Conservation (phyloP, 2,888 invertebrate species). For the Mythimna pallens region DNA sequence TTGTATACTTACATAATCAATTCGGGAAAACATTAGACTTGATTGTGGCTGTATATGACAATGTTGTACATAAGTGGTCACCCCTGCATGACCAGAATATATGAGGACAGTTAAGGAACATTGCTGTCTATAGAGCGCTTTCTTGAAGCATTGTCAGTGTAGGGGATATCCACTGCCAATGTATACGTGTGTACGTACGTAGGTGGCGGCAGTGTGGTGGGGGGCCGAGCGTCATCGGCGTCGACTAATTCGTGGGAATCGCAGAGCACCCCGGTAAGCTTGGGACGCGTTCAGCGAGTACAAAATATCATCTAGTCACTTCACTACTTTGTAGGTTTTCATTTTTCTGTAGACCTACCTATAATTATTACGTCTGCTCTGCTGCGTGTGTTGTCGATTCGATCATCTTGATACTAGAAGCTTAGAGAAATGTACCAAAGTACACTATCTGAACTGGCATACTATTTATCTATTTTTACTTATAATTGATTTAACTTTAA, state of each 20-base stretch:
- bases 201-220: constrained; percentile 88
- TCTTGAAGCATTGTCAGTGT: constrained; percentile 65
- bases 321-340: constrained; percentile 86
- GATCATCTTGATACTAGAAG: constrained; percentile 86
- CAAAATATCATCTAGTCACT: constrained; percentile 81
- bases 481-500: constrained; percentile 2
- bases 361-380: constrained; percentile 88
- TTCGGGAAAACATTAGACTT: constrained; percentile 27
- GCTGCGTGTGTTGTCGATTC: constrained; percentile 89
- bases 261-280: constrained; percentile 88
- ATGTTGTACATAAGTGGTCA: constrained; percentile 29
- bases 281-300: constrained; percentile 82
- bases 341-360: constrained; percentile 88
- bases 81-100: constrained; percentile 18
- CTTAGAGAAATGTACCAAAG: constrained; percentile 86
- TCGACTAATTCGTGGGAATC: constrained; percentile 85
- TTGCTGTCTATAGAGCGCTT: constrained; percentile 42
- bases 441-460: constrained; percentile 39
- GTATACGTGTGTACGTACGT: constrained; percentile 87
- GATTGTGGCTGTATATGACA: constrained; percentile 20
- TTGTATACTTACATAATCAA: constrained; percentile 10
- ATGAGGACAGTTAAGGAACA: constrained; percentile 41
- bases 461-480: constrained; percentile 15
- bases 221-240: constrained; percentile 82
- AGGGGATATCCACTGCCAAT: constrained; percentile 74